Percentiles rank a stretch among this genome's conserved stretches.
Evolutionary conservation across 2,888 invertebrate genomes (phyloP).

Genomic region (Athalia rosae): DNA sequence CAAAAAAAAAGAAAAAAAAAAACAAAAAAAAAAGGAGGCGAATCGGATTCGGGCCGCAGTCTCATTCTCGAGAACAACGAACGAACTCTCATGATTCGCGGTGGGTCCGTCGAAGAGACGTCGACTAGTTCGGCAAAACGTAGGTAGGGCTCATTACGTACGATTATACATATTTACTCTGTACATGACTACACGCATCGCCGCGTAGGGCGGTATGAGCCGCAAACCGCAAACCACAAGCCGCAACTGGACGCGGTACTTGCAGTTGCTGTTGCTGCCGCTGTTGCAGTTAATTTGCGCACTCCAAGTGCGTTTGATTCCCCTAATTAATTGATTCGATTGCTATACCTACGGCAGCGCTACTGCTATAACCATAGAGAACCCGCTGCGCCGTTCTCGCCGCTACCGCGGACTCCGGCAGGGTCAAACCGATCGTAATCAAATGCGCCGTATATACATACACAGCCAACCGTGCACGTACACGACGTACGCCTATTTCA

Average conservation of each 20-base stretch:
- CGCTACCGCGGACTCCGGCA: constrained; percentile 56
- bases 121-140: too few species aligned
- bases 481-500: constrained; percentile 14
- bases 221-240: constrained; percentile 57
- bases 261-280: constrained; percentile 63
- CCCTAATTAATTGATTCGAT: constrained; percentile 74
- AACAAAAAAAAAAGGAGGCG: too few species aligned
- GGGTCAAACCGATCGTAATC: constrained; percentile 66
- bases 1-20: too few species aligned
- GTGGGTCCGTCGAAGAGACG: too few species aligned
- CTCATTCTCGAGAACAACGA: too few species aligned
- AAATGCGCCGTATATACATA: constrained; percentile 55
- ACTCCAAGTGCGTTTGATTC: constrained; percentile 74
- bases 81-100: too few species aligned
- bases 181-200: neutral
- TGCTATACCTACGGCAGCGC: constrained; percentile 53
- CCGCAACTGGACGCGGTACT: constrained; percentile 63
- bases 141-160: neutral
- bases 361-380: too few species aligned
- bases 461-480: constrained; percentile 41
- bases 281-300: constrained; percentile 74
- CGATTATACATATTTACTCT: neutral
- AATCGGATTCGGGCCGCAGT: too few species aligned
- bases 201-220: neutral
- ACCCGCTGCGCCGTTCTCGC: too few species aligned